Evolutionary conservation across 2,113 vertebrate species (phyloP).

Genomic region (Nibea coibor): DNA sequence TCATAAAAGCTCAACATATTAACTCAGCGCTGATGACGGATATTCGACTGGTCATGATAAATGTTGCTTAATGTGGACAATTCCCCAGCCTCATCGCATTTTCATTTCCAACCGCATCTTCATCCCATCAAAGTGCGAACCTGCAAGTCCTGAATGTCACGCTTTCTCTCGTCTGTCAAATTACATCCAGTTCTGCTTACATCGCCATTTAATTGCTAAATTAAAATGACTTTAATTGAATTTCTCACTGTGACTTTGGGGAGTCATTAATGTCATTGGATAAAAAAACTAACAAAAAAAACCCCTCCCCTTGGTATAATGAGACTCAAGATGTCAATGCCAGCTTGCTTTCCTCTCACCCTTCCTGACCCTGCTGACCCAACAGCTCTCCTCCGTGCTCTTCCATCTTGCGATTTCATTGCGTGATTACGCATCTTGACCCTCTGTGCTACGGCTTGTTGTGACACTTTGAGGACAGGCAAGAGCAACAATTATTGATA

Average conservation of each 20-base stretch:
- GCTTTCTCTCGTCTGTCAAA: slow-evolving; percentile 40
- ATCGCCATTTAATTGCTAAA: slow-evolving; percentile 58
- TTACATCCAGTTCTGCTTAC: slow-evolving; percentile 44
- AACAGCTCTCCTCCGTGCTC: not conserved
- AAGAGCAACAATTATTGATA: not conserved
- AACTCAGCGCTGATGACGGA: slow-evolving; percentile 15
- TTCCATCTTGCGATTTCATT: slow-evolving; percentile 50
- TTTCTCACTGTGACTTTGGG: slow-evolving; percentile 60
- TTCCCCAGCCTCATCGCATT: slow-evolving; percentile 7
- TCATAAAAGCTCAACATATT: not conserved
- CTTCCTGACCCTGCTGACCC: slow-evolving; percentile 9
- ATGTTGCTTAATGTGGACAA: slow-evolving; percentile 9
- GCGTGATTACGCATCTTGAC: slow-evolving; percentile 43
- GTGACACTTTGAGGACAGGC: slow-evolving; percentile 2
- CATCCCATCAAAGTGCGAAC: not conserved
- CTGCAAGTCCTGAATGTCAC: not conserved
- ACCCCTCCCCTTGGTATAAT: slow-evolving; percentile 47
- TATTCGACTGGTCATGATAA: not conserved
- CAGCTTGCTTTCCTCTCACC: slow-evolving; percentile 25
- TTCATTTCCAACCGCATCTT: slow-evolving; percentile 12
- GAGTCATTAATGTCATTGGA: slow-evolving; percentile 42
- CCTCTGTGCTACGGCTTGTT: not conserved
- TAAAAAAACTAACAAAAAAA: slow-evolving; percentile 7
- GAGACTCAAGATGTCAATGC: slow-evolving; percentile 32
- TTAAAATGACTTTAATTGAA: slow-evolving; percentile 62